Percentiles rank a stretch among this genome's conserved stretches.
Evolutionary conservation across 2,888 invertebrate species (phyloP).

Genomic region (Isotomurus palustris): DNA sequence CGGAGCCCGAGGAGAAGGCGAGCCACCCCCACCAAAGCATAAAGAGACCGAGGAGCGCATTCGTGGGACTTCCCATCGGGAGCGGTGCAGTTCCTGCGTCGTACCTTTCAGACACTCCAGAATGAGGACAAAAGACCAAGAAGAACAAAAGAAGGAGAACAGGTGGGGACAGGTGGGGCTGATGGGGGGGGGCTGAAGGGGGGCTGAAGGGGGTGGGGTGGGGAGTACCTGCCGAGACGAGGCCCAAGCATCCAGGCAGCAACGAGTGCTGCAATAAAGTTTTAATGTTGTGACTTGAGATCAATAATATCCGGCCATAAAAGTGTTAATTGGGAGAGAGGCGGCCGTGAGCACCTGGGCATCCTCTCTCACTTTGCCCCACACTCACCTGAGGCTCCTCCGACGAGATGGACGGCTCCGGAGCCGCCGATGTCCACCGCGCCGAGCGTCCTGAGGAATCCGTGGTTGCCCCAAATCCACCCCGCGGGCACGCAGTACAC

Average conservation of each 20-base stretch:
- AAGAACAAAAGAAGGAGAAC: too few relatives aligned
- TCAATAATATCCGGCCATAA: too few relatives aligned
- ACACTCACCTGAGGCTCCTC: constrained; percentile 54
- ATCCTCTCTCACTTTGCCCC: too few relatives aligned
- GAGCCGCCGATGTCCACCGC: constrained; percentile 90
- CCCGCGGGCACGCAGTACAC: constrained; percentile 91
- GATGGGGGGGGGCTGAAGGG: too few relatives aligned
- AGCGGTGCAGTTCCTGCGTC: constrained; percentile 68
- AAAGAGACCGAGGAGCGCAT: constrained; percentile 85
- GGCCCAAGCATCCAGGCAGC: constrained; percentile 88
- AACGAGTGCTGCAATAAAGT: constrained; percentile 66
- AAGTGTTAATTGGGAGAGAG: too few relatives aligned
- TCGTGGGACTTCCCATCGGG: constrained; percentile 81
- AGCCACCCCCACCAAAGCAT: constrained; percentile 97
- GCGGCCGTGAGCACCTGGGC: too few relatives aligned
- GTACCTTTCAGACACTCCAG: constrained; percentile 53
- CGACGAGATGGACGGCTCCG: constrained; percentile 84
- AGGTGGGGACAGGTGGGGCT: too few relatives aligned
- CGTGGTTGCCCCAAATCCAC: constrained; percentile 82
- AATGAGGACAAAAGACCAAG: too few relatives aligned
- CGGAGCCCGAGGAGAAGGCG: constrained; percentile 83
- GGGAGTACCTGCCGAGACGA: constrained; percentile 68
- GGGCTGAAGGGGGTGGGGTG: too few relatives aligned
- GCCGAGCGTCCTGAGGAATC: constrained; percentile 75
- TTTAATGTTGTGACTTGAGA: too few relatives aligned